Base-by-base conservation (phyloP, 92 coral and sea anemone species). In the Galaxea fascicularis region DNA sequence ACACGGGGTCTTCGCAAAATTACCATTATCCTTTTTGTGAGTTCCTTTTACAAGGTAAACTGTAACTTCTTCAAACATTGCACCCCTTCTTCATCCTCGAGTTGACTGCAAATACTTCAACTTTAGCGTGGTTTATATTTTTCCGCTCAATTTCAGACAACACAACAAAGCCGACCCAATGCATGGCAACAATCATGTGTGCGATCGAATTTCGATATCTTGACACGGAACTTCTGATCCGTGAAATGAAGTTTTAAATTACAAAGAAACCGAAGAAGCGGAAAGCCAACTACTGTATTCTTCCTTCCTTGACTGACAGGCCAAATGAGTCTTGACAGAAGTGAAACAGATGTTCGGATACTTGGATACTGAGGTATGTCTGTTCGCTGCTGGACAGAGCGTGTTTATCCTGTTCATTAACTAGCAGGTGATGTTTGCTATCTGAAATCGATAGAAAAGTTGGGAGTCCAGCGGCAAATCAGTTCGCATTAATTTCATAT, bases 121-220 rank as follows among this genome's bases (percentile, higher is more conserved):
- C 24, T 6, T 4, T 51, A 24, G 22, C 44, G 51, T 51, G 4
- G 52, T 66, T 17, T 24, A 18, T 35, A 15, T 24, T 51, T 80
- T 69, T 45, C 63, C 70, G 57, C 74, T 25, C 78, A 54, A 80
- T 47, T 71, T 16, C 1, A n/a, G 66, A 49, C 57, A 74, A 31
- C 77, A 67, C 63, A 71, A 80, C 60, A 58, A n/a, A n/a, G n/a
- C n/a, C n/a, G 35, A 21, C 26, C 0, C 24, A 31, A 39, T 39
- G 51, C 86, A 39, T 82, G 71, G 78, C 86, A 82, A 82, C 86
- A 82, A 74, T 80, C 77, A 82, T 49, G 47, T 7, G 24, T 15
- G 30, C 28, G 20, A 35, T 17, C n/a, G n/a, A n/a, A n/a, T n/a
- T 17, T n/a, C 76, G 27, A 13, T 53, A 4, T 20, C 0, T 2